Percentiles rank a stretch among this genome's conserved stretches.
Conservation (phyloP, 2,113 vertebrate genomes). For the Pachycephala philippinensis region DNA sequence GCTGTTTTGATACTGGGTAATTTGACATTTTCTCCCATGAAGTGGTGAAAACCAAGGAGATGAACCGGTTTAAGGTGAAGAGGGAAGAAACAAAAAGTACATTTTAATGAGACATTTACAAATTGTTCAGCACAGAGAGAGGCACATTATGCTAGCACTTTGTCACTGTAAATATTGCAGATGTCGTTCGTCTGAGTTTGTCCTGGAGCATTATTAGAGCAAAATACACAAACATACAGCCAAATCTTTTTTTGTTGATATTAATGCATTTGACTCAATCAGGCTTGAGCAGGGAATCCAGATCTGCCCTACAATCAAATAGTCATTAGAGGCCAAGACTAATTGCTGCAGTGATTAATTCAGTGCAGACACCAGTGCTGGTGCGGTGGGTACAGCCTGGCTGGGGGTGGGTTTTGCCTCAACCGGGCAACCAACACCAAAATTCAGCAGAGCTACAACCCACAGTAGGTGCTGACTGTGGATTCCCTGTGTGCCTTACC, state of each 20-base stretch:
- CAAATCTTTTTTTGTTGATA: not conserved
- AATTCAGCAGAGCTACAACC: not conserved
- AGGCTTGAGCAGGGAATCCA: not conserved
- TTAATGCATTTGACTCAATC: slow-evolving; percentile 16
- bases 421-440: not conserved
- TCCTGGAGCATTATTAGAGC: slow-evolving; percentile 49
- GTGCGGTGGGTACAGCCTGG: rapidly evolving
- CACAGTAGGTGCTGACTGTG: not conserved
- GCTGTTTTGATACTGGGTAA: not conserved
- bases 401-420: not conserved
- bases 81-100: slow-evolving; percentile 42
- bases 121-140: slow-evolving; percentile 44
- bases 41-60: slow-evolving; percentile 16
- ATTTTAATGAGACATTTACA: slow-evolving; percentile 68
- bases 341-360: not conserved
- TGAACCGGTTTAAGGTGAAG: slow-evolving; percentile 27
- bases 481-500: not conserved
- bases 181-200: slow-evolving; percentile 23
- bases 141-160: slow-evolving; percentile 19
- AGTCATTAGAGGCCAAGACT: not conserved
- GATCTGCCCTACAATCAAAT: not conserved
- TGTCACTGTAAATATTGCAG: slow-evolving; percentile 59
- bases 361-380: not conserved
- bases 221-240: slow-evolving; percentile 20
- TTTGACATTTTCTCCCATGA: slow-evolving; percentile 45